Conservation (phyloP, 1,140 invertebrate genomes). For the Trinorchestia longiramus region DNA sequence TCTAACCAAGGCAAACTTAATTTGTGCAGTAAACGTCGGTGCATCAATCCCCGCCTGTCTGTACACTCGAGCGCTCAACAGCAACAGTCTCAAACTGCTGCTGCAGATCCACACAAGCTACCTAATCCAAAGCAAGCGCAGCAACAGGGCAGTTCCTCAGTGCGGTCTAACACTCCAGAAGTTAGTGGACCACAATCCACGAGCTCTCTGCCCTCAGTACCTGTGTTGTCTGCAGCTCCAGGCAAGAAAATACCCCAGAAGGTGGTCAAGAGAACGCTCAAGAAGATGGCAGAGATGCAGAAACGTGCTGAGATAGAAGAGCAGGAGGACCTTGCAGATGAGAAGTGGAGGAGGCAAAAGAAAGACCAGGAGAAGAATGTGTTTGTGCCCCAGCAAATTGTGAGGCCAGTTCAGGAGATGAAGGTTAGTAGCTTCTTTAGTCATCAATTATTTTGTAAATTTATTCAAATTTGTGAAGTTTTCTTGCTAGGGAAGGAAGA, state of each 20-base stretch:
- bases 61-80: constrained; percentile 18
- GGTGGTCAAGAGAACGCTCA: constrained; percentile 68
- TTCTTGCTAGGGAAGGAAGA: not conserved
- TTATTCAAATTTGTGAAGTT: not conserved
- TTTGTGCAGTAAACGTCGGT: constrained; percentile 11
- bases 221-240: constrained; percentile 68
- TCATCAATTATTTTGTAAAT: not conserved
- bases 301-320: not conserved
- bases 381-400: constrained; percentile 32
- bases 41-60: constrained; percentile 37
- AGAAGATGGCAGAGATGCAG: constrained; percentile 42
- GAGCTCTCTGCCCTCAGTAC: not conserved
- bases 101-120: not conserved
- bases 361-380: constrained; percentile 10
- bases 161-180: not conserved
- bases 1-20: too few relatives aligned
- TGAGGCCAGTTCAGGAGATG: not conserved
- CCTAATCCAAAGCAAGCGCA: not conserved
- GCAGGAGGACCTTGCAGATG: not conserved
- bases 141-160: not conserved
- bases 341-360: constrained; percentile 6
- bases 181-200: not conserved
- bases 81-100: not conserved
- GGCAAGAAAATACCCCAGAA: constrained; percentile 70
- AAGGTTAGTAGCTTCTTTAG: not conserved